Evolutionary conservation across 2,888 invertebrate species (phyloP).

Genomic region (Molorchus minor): DNA sequence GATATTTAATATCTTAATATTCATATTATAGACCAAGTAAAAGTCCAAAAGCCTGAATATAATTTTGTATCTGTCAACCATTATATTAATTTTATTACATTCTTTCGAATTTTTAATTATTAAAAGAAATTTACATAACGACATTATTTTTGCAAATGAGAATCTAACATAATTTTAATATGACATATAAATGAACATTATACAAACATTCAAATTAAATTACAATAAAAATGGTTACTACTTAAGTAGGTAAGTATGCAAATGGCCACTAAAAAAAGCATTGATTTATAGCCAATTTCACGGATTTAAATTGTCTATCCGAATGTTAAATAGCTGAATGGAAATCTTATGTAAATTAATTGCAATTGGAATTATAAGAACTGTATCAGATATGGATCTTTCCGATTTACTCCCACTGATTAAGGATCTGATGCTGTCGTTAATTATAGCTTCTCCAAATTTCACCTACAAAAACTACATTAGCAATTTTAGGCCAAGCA

Average conservation of each 20-base stretch:
- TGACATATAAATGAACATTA: slow-evolving; percentile 14
- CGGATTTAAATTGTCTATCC: slow-evolving; percentile 13
- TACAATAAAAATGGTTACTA: slow-evolving; percentile 6
- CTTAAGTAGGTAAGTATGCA: slow-evolving; percentile 19
- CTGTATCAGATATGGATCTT: slow-evolving; percentile 4
- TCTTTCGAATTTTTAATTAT: neutral
- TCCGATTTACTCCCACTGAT: neutral
- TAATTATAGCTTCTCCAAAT: no score
- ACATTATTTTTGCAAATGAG: slow-evolving; percentile 15
- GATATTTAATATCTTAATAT: no score
- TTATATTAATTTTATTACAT: slow-evolving; percentile 6
- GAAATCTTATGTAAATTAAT: slow-evolving; percentile 18
- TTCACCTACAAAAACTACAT: no score
- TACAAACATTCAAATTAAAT: slow-evolving; percentile 14
- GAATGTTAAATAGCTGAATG: slow-evolving; percentile 20
- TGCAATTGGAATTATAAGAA: slow-evolving; percentile 1
- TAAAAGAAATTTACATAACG: slow-evolving; percentile 13
- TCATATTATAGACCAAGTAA: no score
- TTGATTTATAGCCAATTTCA: slow-evolving; percentile 10
- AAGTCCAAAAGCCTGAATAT: no score
- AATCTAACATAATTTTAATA: slow-evolving; percentile 21
- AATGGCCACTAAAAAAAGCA: slow-evolving; percentile 7
- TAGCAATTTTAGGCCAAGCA: no score
- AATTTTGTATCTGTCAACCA: neutral
- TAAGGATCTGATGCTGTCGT: neutral